Evolutionary conservation across 1,140 invertebrate genomes (phyloP).

Genomic region (Planococcus citri): DNA sequence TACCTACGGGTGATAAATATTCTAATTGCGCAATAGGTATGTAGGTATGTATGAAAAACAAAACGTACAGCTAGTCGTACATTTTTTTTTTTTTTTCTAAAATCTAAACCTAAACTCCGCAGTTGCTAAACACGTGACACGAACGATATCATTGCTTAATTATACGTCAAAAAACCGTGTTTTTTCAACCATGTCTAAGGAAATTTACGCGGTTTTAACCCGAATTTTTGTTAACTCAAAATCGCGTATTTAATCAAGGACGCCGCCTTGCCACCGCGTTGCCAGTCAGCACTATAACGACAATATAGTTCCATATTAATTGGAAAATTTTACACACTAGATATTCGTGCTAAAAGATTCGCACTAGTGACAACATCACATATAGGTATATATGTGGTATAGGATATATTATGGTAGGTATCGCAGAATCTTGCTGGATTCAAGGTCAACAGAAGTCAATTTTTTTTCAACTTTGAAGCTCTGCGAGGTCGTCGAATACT

Average conservation of each 20-base stretch:
- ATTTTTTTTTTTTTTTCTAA: not conserved
- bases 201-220: slow-evolving; percentile 1
- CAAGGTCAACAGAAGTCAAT: not conserved
- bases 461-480: not conserved
- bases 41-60: too few relatives aligned
- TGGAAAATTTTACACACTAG: not conserved
- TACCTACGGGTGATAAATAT: too few relatives aligned
- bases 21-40: slow-evolving; percentile 3
- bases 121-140: not conserved
- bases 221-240: not conserved
- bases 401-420: too few relatives aligned
- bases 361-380: not conserved
- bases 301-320: not conserved
- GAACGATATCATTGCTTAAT: slow-evolving; percentile 3
- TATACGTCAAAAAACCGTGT: not conserved
- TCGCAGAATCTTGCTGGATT: not conserved
- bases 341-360: not conserved
- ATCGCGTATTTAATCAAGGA: not conserved
- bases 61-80: too few relatives aligned
- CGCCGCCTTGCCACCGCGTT: too few relatives aligned
- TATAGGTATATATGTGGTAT: too few relatives aligned
- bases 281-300: too few relatives aligned
- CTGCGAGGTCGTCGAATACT: not conserved
- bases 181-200: not conserved
- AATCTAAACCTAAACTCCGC: not conserved